Evolutionary conservation across 2,888 invertebrate genomes (phyloP).

Genomic region (Philereme vetulata): DNA sequence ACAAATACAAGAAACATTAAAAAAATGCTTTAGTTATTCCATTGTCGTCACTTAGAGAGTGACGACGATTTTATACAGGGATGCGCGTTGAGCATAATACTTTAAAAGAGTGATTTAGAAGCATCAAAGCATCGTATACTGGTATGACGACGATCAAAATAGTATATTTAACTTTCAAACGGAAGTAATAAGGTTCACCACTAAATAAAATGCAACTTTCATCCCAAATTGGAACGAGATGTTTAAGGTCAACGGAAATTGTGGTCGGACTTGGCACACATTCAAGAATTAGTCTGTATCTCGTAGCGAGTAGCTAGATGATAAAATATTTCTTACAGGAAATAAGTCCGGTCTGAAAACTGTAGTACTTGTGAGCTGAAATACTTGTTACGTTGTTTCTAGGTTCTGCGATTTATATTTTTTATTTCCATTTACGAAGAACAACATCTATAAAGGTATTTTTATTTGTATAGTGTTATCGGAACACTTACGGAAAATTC

Average conservation of each 20-base stretch:
- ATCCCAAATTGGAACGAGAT: slow-evolving; percentile 45
- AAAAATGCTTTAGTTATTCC: no score
- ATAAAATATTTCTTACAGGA: slow-evolving; percentile 39
- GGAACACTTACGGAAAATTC: no score
- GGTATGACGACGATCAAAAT: no score
- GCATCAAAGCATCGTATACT: no score
- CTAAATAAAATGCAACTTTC: slow-evolving; percentile 40
- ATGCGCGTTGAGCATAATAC: no score
- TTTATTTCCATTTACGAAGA: background rate
- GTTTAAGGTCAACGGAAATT: slow-evolving; percentile 52
- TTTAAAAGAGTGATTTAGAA: no score
- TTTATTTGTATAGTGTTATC: no score
- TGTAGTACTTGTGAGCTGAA: slow-evolving; percentile 15
- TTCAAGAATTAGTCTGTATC: slow-evolving; percentile 56
- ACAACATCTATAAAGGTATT: no score
- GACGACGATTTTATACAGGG: no score
- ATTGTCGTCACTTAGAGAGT: no score
- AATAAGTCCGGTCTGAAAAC: slow-evolving; percentile 30
- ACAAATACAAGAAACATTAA: no score
- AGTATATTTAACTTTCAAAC: slow-evolving; percentile 3
- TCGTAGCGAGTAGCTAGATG: slow-evolving; percentile 34
- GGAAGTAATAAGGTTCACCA: slow-evolving; percentile 15
- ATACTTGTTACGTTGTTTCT: slow-evolving; percentile 13
- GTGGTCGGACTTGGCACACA: slow-evolving; percentile 52
- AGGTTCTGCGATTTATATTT: background rate